phyloP scores from a whole-genome alignment of 2,113 vertebrate species.

The Myrmophylax atrothorax region DNA sequence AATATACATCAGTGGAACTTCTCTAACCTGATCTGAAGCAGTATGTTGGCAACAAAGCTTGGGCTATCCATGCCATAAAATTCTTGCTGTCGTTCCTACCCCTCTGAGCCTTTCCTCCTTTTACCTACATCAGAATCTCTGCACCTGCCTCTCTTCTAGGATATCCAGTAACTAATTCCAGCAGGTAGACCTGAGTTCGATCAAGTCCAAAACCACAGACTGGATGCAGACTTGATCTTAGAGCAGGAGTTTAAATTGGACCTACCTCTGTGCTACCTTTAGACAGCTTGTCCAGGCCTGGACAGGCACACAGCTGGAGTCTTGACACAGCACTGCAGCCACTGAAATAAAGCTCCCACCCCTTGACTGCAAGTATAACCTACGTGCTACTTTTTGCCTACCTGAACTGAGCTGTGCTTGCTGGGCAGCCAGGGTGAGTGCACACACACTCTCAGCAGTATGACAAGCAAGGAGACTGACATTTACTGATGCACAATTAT shows the following conservation, averaged over 20 bases:
- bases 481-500: neutral
- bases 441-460: neutral
- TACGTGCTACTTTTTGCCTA: neutral
- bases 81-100: neutral
- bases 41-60: neutral
- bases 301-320: neutral
- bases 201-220: neutral
- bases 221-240: neutral
- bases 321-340: fast-evolving
- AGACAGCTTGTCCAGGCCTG: neutral
- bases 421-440: neutral
- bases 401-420: neutral
- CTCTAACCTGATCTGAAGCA: neutral
- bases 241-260: neutral
- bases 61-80: neutral
- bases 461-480: neutral
- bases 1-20: neutral
- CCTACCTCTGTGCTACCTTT: neutral
- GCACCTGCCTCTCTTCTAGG: neutral
- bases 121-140: neutral
- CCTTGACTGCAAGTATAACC: neutral
- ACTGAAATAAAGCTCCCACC: neutral
- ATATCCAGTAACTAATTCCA: neutral
- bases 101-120: neutral
- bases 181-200: neutral